Base-by-base conservation (phyloP, 1,140 invertebrate species). In the Drosophila insularis region DNA sequence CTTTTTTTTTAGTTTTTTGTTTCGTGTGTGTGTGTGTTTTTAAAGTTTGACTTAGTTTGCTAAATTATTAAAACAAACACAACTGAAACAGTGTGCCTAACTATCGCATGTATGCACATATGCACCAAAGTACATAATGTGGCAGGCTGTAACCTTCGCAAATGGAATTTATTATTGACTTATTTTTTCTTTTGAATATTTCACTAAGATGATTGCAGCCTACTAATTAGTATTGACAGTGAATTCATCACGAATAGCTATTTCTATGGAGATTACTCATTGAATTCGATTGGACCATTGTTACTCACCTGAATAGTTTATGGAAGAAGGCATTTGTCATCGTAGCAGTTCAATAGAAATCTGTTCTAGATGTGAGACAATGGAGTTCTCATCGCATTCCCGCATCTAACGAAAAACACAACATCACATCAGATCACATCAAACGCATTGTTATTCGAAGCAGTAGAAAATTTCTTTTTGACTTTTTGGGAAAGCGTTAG, bases 21-120 rank as follows among this genome's bases (percentile, higher is more conserved):
- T 23, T 63, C 13, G 27, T n/a, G 43, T 55, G 31, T 40, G 2
- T 27, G 19, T 23, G 17, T 50, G 17, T 50, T 11, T 43, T 50
- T 21, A 11, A 50, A 50, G 43, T 50, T 50, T 50, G 17, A 50
- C 17, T 10, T 50, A 21, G 17, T 8, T 21, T 50, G 17, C 65
- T 43, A 32, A 70, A 69, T 73, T 61, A 74, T 50, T 58, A 74
- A 68, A 62, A 74, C 59, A 58, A 68, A 74, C 50, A 74, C 50
- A 74, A 59, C 21, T 58, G 46, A 19, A 21, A 35, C 56, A 55
- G 63, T 64, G 43, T 7, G 35, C 65, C 27, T 31, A 21, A 39
- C 53, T 19, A 35, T 71, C 32, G 65, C 68, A 59, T 50, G 54
- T 61, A 37, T 46, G 43, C 43, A 19, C 5, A 5, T 43, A 43